A percentile compares a stretch with the other conserved stretches of the same genome.
phyloP scores from a whole-genome alignment of 1,140 invertebrate species.

The Drosophila pectinifera region DNA sequence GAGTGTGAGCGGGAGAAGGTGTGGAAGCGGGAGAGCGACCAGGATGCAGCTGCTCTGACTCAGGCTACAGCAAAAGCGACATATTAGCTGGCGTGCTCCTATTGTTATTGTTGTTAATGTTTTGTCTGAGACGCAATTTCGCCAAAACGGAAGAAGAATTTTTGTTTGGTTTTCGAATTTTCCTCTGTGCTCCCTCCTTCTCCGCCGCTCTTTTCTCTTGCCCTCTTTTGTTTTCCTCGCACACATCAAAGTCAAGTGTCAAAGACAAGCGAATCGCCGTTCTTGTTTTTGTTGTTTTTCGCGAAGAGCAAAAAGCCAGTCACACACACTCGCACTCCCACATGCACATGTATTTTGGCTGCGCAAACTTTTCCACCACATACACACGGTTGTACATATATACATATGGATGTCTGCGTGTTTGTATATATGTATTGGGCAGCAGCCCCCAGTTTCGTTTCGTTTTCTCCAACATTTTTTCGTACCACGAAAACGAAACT shows the following conservation, averaged over 20 bases:
- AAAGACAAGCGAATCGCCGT: conserved; percentile 62
- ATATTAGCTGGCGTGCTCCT: conserved; percentile 43
- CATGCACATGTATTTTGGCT: conserved; percentile 64
- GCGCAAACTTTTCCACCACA: conserved; percentile 80
- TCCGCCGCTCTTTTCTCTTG: conserved; percentile 11
- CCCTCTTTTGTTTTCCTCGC: conserved; percentile 35
- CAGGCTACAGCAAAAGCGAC: conserved; percentile 19
- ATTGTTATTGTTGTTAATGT: conserved; percentile 58
- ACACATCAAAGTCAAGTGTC: conserved; percentile 79
- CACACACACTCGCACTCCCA: conserved; percentile 38
- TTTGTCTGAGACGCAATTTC: conserved; percentile 75
- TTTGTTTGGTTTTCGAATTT: conserved; percentile 61
- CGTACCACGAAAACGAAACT: conserved; percentile 45
- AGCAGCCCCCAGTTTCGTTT: conserved; percentile 55
- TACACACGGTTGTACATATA: conserved; percentile 33
- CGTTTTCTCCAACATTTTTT: conserved; percentile 58
- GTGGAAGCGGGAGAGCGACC: conserved; percentile 21
- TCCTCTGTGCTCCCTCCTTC: conserved; percentile 17
- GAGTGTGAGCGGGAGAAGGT: conserved; percentile 16
- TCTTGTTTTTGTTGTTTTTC: conserved; percentile 43
- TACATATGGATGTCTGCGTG: conserved; percentile 41
- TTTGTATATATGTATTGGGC: conserved; percentile 55
- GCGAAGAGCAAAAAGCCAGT: conserved; percentile 53
- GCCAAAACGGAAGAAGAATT: conserved; percentile 57
- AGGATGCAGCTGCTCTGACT: conserved; percentile 60